Evolutionary conservation across 2,888 invertebrate genomes (phyloP).

Genomic region (Tetanocera ferruginea): DNA sequence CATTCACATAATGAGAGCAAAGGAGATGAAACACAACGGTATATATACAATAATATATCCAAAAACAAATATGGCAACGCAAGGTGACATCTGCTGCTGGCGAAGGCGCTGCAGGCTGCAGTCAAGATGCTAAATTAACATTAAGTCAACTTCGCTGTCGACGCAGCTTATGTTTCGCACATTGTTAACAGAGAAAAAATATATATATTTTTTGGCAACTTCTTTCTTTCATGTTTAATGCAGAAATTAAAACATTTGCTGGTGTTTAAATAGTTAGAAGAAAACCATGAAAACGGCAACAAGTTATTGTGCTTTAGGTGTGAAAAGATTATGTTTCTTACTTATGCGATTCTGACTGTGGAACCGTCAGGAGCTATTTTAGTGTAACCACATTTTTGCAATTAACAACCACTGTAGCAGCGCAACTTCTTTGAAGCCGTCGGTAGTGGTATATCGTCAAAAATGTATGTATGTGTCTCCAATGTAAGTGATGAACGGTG

Average conservation of each 20-base stretch:
- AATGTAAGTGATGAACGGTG: neutral
- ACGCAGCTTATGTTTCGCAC: neutral
- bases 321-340: neutral
- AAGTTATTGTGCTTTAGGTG: neutral
- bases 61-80: constrained; percentile 46
- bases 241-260: constrained; percentile 13
- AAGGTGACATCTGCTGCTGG: neutral
- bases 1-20: too few species aligned
- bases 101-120: neutral
- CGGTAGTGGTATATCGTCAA: neutral
- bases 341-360: neutral
- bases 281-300: neutral
- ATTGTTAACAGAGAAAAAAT: neutral
- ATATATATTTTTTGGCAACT: neutral
- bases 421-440: constrained; percentile 4
- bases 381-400: neutral
- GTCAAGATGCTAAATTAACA: constrained; percentile 10
- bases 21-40: too few species aligned
- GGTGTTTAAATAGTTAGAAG: neutral
- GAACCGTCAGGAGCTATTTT: neutral
- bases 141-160: neutral
- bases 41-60: neutral
- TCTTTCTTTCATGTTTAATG: neutral
- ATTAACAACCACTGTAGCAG: neutral
- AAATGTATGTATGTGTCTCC: neutral